Conservation (phyloP, 2,888 invertebrate species). For the Drosophila paracracens region DNA sequence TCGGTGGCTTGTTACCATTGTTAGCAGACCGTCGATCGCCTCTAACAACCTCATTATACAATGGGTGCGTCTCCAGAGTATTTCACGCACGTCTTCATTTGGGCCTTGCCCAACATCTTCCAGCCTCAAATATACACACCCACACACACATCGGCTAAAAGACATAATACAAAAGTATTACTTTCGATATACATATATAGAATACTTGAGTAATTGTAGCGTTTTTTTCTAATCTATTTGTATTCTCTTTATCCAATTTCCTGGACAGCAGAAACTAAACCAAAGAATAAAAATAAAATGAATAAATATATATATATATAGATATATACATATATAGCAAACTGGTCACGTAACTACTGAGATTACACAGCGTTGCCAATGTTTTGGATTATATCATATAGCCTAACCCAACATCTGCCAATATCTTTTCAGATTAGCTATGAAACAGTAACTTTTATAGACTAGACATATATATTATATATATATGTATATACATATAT, state of each 20-base stretch:
- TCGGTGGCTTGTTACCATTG: conserved; percentile 15
- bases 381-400: conserved; percentile 7
- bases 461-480: neutral
- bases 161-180: neutral
- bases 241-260: conserved; percentile 8
- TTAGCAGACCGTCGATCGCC: conserved; percentile 12
- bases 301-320: neutral
- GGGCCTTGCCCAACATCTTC: conserved; percentile 41
- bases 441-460: neutral
- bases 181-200: neutral
- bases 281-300: neutral
- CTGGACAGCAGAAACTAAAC: neutral
- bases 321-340: neutral
- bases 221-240: neutral
- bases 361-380: conserved; percentile 56
- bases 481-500: no score
- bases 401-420: neutral
- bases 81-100: conserved; percentile 41
- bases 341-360: conserved; percentile 25
- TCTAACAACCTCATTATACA: conserved; percentile 38
- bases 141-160: neutral
- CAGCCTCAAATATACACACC: conserved; percentile 11
- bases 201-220: neutral
- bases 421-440: neutral
- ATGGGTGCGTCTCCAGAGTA: conserved; percentile 36